Conservation (phyloP, 2,888 invertebrate species). For the Halictus quadricinctus region DNA sequence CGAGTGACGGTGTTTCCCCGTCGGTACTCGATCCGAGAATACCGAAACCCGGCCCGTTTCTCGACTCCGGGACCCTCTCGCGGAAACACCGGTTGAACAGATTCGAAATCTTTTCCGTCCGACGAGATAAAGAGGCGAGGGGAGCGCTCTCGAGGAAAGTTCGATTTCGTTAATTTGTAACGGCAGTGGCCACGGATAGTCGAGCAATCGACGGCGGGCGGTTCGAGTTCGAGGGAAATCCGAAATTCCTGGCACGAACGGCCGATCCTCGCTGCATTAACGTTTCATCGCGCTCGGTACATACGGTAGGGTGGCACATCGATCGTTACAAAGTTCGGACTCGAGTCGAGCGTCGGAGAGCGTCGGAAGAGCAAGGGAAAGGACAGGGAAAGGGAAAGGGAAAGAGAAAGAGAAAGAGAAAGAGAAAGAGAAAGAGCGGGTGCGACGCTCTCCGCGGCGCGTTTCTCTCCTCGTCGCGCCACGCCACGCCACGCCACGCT, state of each 20-base stretch:
- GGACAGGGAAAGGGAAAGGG: constrained; percentile 25
- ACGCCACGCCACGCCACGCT: not conserved
- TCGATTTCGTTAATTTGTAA: constrained; percentile 62
- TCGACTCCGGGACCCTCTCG: not conserved
- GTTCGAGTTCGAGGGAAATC: constrained; percentile 62
- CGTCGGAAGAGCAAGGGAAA: constrained; percentile 21
- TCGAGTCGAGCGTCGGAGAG: constrained; percentile 64
- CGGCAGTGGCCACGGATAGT: constrained; percentile 43
- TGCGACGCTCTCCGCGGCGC: constrained; percentile 10
- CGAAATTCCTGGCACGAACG: constrained; percentile 73
- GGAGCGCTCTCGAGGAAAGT: constrained; percentile 9
- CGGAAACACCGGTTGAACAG: not conserved
- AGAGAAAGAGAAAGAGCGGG: not conserved
- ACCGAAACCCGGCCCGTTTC: not conserved
- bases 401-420: too few relatives aligned
- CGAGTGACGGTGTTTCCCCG: not conserved
- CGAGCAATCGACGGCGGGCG: constrained; percentile 56
- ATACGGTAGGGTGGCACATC: constrained; percentile 73
- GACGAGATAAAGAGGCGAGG: not conserved
- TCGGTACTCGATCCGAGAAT: not conserved
- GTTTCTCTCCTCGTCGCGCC: not conserved
- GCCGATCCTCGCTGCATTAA: constrained; percentile 74
- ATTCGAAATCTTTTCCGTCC: not conserved
- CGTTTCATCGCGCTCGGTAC: constrained; percentile 74
- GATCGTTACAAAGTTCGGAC: constrained; percentile 74